phyloP scores from a whole-genome alignment of 2,888 invertebrate genomes.

The Agonopterix arenella region DNA sequence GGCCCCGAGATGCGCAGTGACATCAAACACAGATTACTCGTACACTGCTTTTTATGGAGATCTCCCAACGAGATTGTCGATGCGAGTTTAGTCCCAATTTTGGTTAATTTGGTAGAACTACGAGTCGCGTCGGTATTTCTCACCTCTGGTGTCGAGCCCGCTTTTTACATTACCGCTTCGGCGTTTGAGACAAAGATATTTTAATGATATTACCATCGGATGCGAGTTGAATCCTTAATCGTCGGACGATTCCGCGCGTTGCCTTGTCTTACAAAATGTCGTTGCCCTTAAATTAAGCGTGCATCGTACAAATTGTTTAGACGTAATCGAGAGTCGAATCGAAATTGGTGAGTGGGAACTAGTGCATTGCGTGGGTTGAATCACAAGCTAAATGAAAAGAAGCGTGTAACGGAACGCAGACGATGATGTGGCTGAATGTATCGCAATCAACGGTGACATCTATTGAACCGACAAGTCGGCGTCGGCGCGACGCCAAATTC shows the following conservation, averaged over 20 bases:
- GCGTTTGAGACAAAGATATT: slow-evolving; percentile 73
- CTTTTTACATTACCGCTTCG: slow-evolving; percentile 63
- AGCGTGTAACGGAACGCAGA: slow-evolving; percentile 52
- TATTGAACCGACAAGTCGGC: slow-evolving; percentile 39
- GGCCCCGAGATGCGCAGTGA: slow-evolving; percentile 5
- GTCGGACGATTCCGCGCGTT: slow-evolving; percentile 47
- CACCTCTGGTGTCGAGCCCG: slow-evolving; percentile 60
- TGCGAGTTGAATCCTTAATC: slow-evolving; percentile 72
- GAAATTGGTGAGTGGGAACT: slow-evolving; percentile 58
- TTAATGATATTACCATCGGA: slow-evolving; percentile 73
- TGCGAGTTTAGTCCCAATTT: slow-evolving; percentile 41
- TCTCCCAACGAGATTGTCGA: slow-evolving; percentile 30
- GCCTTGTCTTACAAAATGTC: slow-evolving; percentile 54
- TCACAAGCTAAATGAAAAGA: slow-evolving; percentile 70
- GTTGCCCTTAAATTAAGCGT: slow-evolving; percentile 70
- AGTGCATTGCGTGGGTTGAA: slow-evolving; percentile 64
- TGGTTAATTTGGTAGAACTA: slow-evolving; percentile 48
- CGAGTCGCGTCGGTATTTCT: slow-evolving; percentile 59
- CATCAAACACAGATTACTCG: slow-evolving; percentile 16
- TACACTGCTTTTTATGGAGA: slow-evolving; percentile 17
- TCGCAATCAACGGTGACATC: slow-evolving; percentile 61
- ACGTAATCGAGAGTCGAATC: slow-evolving; percentile 62
- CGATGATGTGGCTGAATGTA: slow-evolving; percentile 38
- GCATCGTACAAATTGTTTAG: slow-evolving; percentile 67
- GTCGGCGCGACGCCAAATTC: slow-evolving; percentile 30